Percentiles rank a stretch among this genome's conserved stretches.
phyloP scores from a whole-genome alignment of 2,888 invertebrate species.

The Drosophila gaucha region DNA sequence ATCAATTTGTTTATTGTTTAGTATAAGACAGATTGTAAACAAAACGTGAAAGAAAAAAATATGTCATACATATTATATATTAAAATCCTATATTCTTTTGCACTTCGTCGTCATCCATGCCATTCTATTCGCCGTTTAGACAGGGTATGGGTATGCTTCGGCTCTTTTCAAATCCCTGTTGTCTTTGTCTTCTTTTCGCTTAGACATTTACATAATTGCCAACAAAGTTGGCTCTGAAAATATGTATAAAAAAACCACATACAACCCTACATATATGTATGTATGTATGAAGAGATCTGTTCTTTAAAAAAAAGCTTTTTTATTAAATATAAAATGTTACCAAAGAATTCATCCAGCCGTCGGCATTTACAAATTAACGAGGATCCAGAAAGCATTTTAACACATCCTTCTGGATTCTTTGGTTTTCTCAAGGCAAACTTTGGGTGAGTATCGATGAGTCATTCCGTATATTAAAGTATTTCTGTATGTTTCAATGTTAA shows the following conservation, averaged over 20 bases:
- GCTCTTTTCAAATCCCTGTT: not conserved
- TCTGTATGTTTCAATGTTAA: not conserved
- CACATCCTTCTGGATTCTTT: not conserved
- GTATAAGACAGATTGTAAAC: too few species aligned
- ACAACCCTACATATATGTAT: not conserved
- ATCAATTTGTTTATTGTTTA: too few species aligned
- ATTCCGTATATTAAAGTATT: not conserved
- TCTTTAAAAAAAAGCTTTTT: not conserved
- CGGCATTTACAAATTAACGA: slow-evolving; percentile 11
- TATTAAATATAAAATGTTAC: slow-evolving; percentile 20
- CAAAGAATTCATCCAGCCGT: slow-evolving; percentile 10
- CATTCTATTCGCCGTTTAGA: not conserved
- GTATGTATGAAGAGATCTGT: slow-evolving; percentile 5
- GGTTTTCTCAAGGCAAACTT: slow-evolving; percentile 15
- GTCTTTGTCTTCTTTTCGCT: slow-evolving; percentile 8
- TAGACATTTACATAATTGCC: slow-evolving; percentile 49
- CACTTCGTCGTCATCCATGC: too few species aligned
- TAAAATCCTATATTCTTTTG: too few species aligned
- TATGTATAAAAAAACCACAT: slow-evolving; percentile 8
- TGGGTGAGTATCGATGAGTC: slow-evolving; percentile 32
- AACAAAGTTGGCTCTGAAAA: slow-evolving; percentile 43
- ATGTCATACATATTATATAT: too few species aligned
- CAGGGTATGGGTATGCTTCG: not conserved
- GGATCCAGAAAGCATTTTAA: not conserved
- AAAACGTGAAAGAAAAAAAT: not conserved